Percentiles rank a stretch among this genome's conserved stretches.
These are phyloP conservation scores for Heliconius ethilla DNA, from an alignment of 2,888 invertebrate genomes.

Conservation along the genomic window DNA sequence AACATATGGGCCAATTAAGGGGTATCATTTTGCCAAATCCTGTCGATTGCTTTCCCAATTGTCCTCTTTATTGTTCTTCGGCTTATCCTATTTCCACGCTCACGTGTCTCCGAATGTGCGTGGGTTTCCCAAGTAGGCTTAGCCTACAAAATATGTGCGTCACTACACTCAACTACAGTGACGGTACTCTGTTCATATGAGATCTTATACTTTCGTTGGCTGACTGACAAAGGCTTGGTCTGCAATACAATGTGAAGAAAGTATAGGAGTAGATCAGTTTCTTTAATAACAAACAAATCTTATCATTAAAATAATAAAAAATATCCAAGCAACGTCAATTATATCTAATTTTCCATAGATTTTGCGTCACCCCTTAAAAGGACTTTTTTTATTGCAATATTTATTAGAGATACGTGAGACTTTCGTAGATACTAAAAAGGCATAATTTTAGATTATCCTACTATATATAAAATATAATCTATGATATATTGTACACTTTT, in stretches of 20 bases:
- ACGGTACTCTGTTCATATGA: constrained; percentile 47
- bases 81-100: constrained; percentile 54
- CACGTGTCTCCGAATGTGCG: constrained; percentile 49
- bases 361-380: too few relatives aligned
- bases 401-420: too few relatives aligned
- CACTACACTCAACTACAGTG: constrained; percentile 57
- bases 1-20: not conserved
- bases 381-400: too few relatives aligned
- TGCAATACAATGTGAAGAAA: not conserved
- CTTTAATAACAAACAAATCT: too few relatives aligned
- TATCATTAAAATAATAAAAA: too few relatives aligned
- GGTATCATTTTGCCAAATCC: not conserved
- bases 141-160: constrained; percentile 61
- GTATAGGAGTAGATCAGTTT: not conserved
- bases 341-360: too few relatives aligned
- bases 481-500: too few relatives aligned
- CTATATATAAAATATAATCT: too few relatives aligned
- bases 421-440: too few relatives aligned
- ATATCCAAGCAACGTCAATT: too few relatives aligned
- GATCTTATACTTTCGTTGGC: constrained; percentile 3
- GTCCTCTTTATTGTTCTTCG: constrained; percentile 49
- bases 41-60: constrained; percentile 47
- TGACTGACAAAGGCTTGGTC: not conserved
- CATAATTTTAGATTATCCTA: too few relatives aligned
- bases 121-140: constrained; percentile 59